Percentiles rank a stretch among this genome's conserved stretches.
phyloP scores from a whole-genome alignment of 2,113 vertebrate species.

The Muntiacus reevesi region DNA sequence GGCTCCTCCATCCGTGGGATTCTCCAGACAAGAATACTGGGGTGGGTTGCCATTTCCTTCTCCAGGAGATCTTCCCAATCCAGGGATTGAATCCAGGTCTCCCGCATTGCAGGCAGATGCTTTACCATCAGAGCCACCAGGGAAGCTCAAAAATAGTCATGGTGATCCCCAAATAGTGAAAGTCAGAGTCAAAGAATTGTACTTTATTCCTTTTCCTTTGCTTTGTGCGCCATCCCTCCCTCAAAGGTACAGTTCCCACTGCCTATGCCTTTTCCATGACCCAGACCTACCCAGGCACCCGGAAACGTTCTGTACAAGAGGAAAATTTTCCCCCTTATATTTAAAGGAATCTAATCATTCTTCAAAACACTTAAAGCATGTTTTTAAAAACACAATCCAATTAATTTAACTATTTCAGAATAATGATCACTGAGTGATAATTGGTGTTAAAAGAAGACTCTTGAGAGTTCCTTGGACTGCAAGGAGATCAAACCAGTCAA shows the following conservation, averaged over 20 bases:
- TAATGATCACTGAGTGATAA: not conserved
- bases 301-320: not conserved
- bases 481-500: not conserved
- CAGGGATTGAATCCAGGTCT: too few species aligned
- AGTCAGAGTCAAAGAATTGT: not conserved
- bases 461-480: not conserved
- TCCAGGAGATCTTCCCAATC: too few species aligned
- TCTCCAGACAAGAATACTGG: too few species aligned
- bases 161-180: not conserved
- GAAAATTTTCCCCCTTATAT: not conserved
- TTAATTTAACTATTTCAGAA: not conserved
- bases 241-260: fast-evolving
- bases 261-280: not conserved
- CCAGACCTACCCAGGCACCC: not conserved
- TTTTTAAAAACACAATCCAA: not conserved
- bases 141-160: not conserved
- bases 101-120: too few species aligned
- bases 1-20: too few species aligned
- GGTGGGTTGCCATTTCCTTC: too few species aligned
- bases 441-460: not conserved
- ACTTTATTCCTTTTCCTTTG: not conserved
- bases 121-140: too few species aligned
- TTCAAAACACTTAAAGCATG: not conserved
- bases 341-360: not conserved
- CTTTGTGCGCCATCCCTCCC: not conserved